Evolutionary conservation across 2,888 invertebrate genomes (phyloP), one percentile per base, ranked within the genome.

Genomic region (Xestia sexstrigata): DNA sequence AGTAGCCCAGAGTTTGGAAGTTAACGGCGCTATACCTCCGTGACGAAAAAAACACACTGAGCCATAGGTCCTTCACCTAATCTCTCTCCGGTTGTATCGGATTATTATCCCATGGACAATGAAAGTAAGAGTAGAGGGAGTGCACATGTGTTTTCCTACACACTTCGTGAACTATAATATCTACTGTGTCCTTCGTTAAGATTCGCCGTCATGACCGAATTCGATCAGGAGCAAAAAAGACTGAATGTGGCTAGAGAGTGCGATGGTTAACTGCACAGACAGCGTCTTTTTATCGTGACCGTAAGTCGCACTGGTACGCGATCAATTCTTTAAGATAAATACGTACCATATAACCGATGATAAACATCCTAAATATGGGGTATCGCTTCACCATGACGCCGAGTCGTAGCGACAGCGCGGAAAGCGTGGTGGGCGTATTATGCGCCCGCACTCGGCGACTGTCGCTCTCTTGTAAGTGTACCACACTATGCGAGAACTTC

Each of bases 301-400:
- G 55, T 26, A 6, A 13, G 55, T 58, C 55, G 13, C n/a, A n/a
- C 6, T 26, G 55, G 26, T 15, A 13, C 2, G 5, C 26, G 58
- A 0, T 7, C 15, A 6, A 63, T 63, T 63, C 2, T 13, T 39
- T 23, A 39, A 23, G 5, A 62, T 62, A 23, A 63, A 39, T 7
- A 88, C 96, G 95, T 91, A 98, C 98, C 97, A 99, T 98, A 93
- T 99, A 99, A 89, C 98, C 95, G 81, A 99, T 97, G n/a, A 99
- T 97, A 92, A 98, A 97, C 78, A 99, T 97, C 89, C 99, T 97
- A 78, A 98, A 98, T 67, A 98, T 94, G 0, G 99, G 99, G 94
- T 99, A 98, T 78, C 98, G 97, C 78, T 98, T 97, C 69, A 99
- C 95, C 93, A 99, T 98, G 30, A 98, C 97, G 20, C 98, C 99